Base-by-base conservation (phyloP, 2,113 vertebrate species). In the Mesitornis unicolor region DNA sequence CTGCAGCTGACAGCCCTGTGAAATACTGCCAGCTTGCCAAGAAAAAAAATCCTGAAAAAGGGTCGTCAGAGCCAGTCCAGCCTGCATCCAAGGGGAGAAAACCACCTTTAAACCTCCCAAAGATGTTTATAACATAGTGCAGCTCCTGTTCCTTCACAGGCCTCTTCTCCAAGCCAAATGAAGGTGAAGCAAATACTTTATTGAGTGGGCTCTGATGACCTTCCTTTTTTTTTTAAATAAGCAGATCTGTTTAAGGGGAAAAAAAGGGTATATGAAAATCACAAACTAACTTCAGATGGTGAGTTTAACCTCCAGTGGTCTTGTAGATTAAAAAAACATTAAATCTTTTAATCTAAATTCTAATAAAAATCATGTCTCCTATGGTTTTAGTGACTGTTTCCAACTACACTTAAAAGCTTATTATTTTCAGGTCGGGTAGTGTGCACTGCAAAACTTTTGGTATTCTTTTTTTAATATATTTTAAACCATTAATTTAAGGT, bases 201-300 rank as follows among this genome's bases (percentile, higher is more conserved):
- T 97, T 97, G 97, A 97, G 96, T 98, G 97, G 96, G 88, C 77
- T 97, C 95, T 98, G 96, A 98, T 74, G 97, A 97, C 97, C 95
- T 95, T 93, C 29, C 97, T 97, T 97, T 81, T 70, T 95, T 79
- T 97, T 98, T 98, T 88, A 98, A 98, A 97, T 96, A 93, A 98
- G 79, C 64, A 50, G 90, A 96, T 94, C 84, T 92, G 77, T 82
- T 88, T 65, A 90, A 94, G 61, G 83, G 20, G 5, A 84, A 67
- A 6, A 31, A 85, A 95, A 87, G 76, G 16, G 47, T 22, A 91
- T 96, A 92, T 85, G 84, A 97, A 86, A 91, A 83, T 96, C 76
- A 92, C 96, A 98, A 98, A 98, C 97, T 94, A 98, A 97, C 82
- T 98, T 98, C 98, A 98, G 97, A 98, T 98, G 98, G 97, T 6